Conservation (phyloP, 2,113 vertebrate genomes). For the Irena cyanogastra region DNA sequence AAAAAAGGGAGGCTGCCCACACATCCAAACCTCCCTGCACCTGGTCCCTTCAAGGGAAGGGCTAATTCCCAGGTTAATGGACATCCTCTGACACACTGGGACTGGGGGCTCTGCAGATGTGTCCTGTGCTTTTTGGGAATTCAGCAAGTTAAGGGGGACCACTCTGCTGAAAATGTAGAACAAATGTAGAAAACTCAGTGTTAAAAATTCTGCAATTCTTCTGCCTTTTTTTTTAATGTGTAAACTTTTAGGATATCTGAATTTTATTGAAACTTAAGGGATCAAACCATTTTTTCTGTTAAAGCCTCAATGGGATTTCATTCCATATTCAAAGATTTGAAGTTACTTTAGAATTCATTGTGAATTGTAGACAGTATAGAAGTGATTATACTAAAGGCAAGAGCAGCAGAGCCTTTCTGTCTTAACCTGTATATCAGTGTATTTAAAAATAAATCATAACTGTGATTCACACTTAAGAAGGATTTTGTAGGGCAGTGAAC, state of each 20-base stretch:
- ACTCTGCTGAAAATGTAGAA: no score
- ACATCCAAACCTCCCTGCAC: not conserved
- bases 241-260: not conserved
- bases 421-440: not conserved
- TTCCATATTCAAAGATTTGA: not conserved
- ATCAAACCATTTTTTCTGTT: not conserved
- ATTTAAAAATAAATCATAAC: not conserved
- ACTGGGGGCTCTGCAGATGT: not conserved
- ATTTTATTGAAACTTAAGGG: not conserved
- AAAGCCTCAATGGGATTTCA: not conserved
- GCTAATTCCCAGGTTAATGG: not conserved
- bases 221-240: not conserved
- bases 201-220: not conserved
- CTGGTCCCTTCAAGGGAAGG: not conserved
- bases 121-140: not conserved
- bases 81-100: not conserved
- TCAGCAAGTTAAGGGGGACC: not conserved
- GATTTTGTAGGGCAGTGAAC: not conserved
- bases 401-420: not conserved
- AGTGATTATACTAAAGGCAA: not conserved
- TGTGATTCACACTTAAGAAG: not conserved
- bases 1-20: not conserved
- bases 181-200: not conserved
- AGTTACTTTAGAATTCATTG: not conserved
- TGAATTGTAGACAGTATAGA: not conserved